Evolutionary conservation across 2,888 invertebrate species (phyloP).

Genomic region (Apantesis nais): DNA sequence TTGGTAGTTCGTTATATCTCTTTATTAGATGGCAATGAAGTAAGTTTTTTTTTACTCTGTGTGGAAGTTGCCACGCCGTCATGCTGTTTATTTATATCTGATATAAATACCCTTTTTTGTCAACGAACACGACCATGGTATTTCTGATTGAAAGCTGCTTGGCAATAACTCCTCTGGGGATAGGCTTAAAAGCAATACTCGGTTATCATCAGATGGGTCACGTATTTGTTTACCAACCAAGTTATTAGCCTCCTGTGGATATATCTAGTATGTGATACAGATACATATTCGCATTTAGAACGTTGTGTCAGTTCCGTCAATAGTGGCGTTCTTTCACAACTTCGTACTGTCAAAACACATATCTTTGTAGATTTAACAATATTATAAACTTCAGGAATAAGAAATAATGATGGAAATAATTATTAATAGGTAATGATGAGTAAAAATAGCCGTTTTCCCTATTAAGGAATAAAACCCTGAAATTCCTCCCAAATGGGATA

Average conservation of each 20-base stretch:
- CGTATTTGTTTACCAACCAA: background rate
- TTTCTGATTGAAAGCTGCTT: background rate
- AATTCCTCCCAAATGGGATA: too few relatives aligned
- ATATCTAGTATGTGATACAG: background rate
- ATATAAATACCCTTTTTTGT: background rate
- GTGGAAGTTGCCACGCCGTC: background rate
- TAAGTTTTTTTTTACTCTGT: background rate
- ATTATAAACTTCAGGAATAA: too few relatives aligned
- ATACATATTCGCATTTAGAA: background rate
- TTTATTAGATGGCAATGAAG: background rate
- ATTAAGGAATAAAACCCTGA: too few relatives aligned
- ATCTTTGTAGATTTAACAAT: background rate
- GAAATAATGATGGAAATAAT: too few relatives aligned
- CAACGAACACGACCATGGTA: background rate
- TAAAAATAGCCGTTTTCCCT: too few relatives aligned
- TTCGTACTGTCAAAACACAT: too few relatives aligned
- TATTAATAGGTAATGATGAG: too few relatives aligned
- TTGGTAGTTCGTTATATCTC: background rate
- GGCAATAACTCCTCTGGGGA: background rate
- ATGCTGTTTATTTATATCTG: background rate
- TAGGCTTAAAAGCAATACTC: background rate
- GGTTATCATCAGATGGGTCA: background rate
- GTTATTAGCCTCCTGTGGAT: background rate
- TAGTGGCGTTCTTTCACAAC: background rate
- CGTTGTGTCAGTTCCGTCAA: background rate